Conservation (phyloP, 2,797 vertebrate genomes). For the Syngnathus acus region DNA sequence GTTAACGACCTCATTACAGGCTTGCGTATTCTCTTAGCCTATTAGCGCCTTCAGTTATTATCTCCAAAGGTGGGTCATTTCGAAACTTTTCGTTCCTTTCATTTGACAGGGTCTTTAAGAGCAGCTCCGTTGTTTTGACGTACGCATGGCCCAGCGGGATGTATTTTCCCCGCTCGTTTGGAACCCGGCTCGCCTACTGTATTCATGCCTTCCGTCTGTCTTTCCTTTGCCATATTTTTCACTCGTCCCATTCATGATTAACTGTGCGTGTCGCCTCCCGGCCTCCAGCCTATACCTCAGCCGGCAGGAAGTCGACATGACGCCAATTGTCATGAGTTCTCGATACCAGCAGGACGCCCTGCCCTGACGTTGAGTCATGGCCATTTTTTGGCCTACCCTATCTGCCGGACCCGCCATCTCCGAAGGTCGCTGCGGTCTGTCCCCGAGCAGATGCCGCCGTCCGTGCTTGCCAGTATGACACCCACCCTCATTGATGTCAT, state of each 20-base stretch:
- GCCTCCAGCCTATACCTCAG: constrained; percentile 25
- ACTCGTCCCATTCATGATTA: constrained; percentile 27
- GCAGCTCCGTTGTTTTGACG: constrained; percentile 14
- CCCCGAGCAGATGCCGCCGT: constrained; percentile 32
- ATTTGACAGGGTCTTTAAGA: neutral
- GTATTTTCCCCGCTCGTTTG: neutral
- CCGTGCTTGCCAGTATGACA: constrained; percentile 50
- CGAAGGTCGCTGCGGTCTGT: neutral
- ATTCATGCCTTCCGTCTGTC: constrained; percentile 21
- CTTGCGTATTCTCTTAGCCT: constrained; percentile 25
- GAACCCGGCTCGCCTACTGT: constrained; percentile 17
- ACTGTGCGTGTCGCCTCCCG: constrained; percentile 25
- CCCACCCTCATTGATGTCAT: constrained; percentile 64
- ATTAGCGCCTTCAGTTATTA: constrained; percentile 2
- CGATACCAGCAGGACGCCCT: constrained; percentile 15
- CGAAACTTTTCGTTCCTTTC: neutral
- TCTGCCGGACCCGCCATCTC: neutral
- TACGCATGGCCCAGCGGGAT: neutral
- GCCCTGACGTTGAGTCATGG: no score
- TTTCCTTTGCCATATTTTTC: constrained; percentile 27
- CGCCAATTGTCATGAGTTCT: constrained; percentile 14
- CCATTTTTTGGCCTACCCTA: no score
- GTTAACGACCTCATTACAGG: constrained; percentile 43
- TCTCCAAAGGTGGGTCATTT: neutral
- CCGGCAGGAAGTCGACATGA: constrained; percentile 43